These are phyloP conservation scores for Rhingia rostrata DNA, from an alignment of 2,888 invertebrate genomes.

Conservation along the genomic window DNA sequence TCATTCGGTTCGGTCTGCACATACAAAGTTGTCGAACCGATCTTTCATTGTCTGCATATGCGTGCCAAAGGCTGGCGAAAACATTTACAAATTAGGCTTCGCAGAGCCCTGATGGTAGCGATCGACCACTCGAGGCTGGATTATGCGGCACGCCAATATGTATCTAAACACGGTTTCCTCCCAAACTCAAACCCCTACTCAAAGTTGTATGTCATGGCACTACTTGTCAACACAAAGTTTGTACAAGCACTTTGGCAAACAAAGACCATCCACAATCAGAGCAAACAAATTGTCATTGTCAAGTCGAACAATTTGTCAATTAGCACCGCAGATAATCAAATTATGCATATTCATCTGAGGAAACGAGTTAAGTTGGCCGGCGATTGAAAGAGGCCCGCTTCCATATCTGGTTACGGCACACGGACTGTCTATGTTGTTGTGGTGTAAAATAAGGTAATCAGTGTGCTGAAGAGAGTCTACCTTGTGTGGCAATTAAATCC, in stretches of 20 bases:
- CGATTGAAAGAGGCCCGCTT: not conserved
- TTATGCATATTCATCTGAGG: not conserved
- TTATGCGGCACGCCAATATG: not conserved
- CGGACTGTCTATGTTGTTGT: too few species aligned
- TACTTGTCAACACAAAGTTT: slow-evolving; percentile 28
- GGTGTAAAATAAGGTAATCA: too few species aligned
- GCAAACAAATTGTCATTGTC: slow-evolving; percentile 1
- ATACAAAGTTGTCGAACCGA: too few species aligned
- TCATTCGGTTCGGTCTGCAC: not conserved
- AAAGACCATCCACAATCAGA: not conserved
- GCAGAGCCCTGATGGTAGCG: too few species aligned
- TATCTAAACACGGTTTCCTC: not conserved
- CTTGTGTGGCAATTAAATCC: not conserved
- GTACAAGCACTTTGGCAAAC: not conserved
- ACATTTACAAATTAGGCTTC: too few species aligned
- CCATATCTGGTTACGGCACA: too few species aligned
- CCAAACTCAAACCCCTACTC: not conserved
- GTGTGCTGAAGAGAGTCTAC: too few species aligned
- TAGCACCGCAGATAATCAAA: slow-evolving; percentile 15
- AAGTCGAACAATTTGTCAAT: slow-evolving; percentile 21
- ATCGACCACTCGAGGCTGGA: not conserved
- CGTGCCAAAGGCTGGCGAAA: too few species aligned
- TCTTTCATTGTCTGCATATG: too few species aligned
- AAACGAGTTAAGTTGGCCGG: not conserved
- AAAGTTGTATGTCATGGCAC: not conserved